Evolutionary conservation across 2,888 invertebrate species (phyloP).

Genomic region (Spisula solida): DNA sequence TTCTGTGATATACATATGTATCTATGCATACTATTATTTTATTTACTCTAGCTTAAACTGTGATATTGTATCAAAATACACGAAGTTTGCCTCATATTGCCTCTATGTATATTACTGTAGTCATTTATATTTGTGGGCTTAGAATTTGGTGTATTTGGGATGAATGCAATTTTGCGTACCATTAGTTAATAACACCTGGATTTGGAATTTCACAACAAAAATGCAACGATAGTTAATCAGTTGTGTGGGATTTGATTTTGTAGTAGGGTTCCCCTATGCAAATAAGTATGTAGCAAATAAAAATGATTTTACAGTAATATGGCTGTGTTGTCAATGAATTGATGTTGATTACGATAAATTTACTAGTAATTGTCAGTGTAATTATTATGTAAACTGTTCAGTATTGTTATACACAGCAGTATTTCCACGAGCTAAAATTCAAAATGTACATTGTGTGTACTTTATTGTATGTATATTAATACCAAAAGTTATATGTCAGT

Average conservation of each 20-base stretch:
- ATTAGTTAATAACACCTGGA: no score
- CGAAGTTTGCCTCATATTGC: not conserved
- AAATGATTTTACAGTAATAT: no score
- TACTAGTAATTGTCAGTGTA: not conserved
- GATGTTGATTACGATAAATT: not conserved
- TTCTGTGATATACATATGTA: no score
- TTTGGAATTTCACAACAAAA: no score
- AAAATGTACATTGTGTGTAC: not conserved
- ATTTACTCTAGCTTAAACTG: not conserved
- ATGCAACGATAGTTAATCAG: no score
- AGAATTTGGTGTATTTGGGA: no score
- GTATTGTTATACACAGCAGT: not conserved
- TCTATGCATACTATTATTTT: not conserved
- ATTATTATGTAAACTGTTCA: not conserved
- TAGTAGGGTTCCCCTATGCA: no score
- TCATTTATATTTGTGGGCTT: no score
- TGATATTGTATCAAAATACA: not conserved
- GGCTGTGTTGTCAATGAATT: not conserved
- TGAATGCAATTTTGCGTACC: no score
- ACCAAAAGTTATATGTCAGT: not conserved
- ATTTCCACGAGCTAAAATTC: not conserved
- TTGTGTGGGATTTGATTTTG: no score
- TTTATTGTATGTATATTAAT: not conserved
- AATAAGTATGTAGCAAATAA: no score
- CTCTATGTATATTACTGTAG: not conserved